Base-by-base conservation (phyloP, 2,888 invertebrate species). In the Chymomyza amoena region DNA sequence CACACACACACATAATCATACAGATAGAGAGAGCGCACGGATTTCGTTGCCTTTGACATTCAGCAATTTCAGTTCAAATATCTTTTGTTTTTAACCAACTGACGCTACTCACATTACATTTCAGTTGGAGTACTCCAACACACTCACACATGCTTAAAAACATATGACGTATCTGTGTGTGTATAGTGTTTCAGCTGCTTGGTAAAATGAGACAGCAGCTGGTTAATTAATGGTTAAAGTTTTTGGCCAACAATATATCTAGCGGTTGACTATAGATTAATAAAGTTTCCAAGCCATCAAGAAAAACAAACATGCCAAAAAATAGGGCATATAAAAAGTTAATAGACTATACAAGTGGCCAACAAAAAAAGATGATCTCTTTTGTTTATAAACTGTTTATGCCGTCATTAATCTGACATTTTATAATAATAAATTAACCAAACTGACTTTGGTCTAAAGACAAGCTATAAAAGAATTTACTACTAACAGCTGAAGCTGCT, bases 21-120 rank as follows among this genome's bases (percentile, higher is more conserved):
- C 7, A 57, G 10, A 25, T 6, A 25, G 10, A 28, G 57, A n/a
- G n/a, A 15, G 39, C 0, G 13, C 13, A 13, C 13, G 39, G 39
- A 45, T 10, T 81, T 84, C 79, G 84, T 76, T 81, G 84, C 74
- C 87, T 88, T 81, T 77, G 87, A 84, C 68, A 85, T 69, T 81
- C 79, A 85, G 73, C 79, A 76, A 71, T 81, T 74, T 69, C 36
- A 39, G 45, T 61, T 45, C 54, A 65, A 70, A 66, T 64, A 54
- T 20, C 66, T 68, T 72, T 68, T 69, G 62, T 18, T 61, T 45
- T 45, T 45, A 45, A 4, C 10, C 10, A 45, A 45, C 39, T 45
- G 1, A 13, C 13, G 39, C 39, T 10, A 4, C 39, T 45, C 39
- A 45, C 39, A 45, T 45, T 13, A 13, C 39, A 45, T 45, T 45